phyloP scores from a whole-genome alignment of 1,140 invertebrate species.

The Tetramorium simillimum region DNA sequence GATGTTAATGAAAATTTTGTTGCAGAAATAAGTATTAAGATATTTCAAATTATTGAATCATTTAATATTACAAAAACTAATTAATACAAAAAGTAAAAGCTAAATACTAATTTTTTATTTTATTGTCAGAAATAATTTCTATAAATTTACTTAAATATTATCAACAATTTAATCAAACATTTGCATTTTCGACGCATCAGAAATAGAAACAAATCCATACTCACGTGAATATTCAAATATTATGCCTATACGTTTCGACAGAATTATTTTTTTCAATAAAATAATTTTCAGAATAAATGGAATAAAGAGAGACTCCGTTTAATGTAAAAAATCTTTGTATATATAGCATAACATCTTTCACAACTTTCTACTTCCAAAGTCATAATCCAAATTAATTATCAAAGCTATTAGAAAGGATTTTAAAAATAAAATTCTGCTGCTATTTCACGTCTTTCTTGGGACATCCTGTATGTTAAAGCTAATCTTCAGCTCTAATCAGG shows the following conservation, averaged over 20 bases:
- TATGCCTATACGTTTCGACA: not conserved
- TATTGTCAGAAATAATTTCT: not conserved
- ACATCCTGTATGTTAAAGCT: constrained; percentile 9
- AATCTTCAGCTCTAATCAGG: constrained; percentile 15
- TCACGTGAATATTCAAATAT: constrained; percentile 1
- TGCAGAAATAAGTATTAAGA: not conserved
- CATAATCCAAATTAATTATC: not conserved
- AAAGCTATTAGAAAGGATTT: not conserved
- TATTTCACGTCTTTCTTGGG: constrained; percentile 36
- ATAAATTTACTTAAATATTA: not conserved
- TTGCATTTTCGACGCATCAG: not conserved
- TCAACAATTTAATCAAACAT: not conserved
- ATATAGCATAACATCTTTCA: not conserved
- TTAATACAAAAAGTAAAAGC: not conserved
- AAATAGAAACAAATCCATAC: not conserved
- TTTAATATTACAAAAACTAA: not conserved
- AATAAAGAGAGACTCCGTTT: not conserved
- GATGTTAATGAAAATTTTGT: constrained; percentile 2
- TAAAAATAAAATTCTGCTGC: constrained; percentile 17
- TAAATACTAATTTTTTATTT: not conserved
- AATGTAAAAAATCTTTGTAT: not conserved
- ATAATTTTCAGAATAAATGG: not conserved
- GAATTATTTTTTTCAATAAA: constrained; percentile 6
- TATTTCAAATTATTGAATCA: not conserved
- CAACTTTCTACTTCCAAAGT: not conserved